Evolutionary conservation across 2,888 invertebrate species (phyloP), one percentile per base, ranked within the genome.

Genomic region (Euclidia mi): DNA sequence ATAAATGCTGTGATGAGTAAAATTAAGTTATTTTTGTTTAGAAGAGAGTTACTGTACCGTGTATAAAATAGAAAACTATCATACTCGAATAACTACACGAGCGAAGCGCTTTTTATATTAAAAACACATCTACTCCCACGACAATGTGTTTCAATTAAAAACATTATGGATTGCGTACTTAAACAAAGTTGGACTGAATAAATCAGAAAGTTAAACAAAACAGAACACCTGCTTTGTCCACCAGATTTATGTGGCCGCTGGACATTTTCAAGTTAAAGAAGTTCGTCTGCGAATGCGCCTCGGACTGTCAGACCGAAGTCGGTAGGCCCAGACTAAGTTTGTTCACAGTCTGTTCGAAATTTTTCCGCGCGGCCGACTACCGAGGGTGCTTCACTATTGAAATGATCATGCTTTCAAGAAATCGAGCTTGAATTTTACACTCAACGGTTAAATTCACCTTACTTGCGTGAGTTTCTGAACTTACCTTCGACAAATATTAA

Each of bases 311-410:
- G 65, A 38, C 15, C 46, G 17, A 17, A 44, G 65, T 66, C 64
- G 71, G 66, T 70, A 67, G 64, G 14, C 42, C 50, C 48, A 53
- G 49, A 68, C 64, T 59, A 74, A 82, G 73, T 82, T 81, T 78
- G 80, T 82, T 81, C 69, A 68, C 60, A 58, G 55, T 42, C 58
- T 78, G 83, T 73, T 71, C 64, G 69, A 43, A 68, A 77, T 84
- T 84, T 86, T 83, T 76, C 75, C 78, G 81, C 71, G 49, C 71
- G 67, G 62, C 60, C 67, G 63, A 56, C 72, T 63, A n/a, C 40
- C 44, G 38, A 45, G 45, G 45, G 37, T 28, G 29, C 35, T 18
- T 35, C 18, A 58, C 58, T 59, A 64, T 67, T 64, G 63, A 56
- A 69, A 70, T 61, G 57, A 65, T 63, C 56, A 46, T 52, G 61